Conservation (phyloP, 2,888 invertebrate species). For the Camponotus fellah region DNA sequence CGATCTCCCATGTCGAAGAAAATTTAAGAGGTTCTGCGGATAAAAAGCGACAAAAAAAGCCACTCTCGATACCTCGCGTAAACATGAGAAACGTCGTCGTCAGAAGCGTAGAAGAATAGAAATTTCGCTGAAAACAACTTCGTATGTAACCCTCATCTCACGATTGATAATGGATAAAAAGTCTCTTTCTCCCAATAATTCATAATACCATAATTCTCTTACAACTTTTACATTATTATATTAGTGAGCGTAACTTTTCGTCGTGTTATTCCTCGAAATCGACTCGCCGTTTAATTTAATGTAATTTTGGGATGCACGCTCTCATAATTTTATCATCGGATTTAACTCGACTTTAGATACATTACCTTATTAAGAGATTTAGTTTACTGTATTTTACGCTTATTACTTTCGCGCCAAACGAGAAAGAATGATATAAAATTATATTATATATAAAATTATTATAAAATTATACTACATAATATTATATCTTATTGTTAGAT, state of each 20-base stretch:
- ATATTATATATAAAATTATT: background rate
- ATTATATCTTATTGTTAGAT: background rate
- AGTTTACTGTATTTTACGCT: background rate
- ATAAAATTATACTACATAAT: background rate
- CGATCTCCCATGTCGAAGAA: slow-evolving; percentile 26
- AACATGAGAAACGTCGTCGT: slow-evolving; percentile 46
- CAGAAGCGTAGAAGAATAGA: background rate
- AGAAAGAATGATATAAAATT: background rate
- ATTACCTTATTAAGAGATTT: background rate
- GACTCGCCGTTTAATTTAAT: background rate
- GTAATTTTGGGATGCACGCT: background rate
- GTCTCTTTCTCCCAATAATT: background rate
- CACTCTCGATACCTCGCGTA: slow-evolving; percentile 1
- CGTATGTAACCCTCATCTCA: background rate
- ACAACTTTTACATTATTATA: slow-evolving; percentile 18
- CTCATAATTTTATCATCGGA: slow-evolving; percentile 12
- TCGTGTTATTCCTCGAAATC: background rate
- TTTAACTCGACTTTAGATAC: background rate
- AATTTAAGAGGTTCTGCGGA: slow-evolving; percentile 32
- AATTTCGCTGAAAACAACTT: background rate
- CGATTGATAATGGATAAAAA: slow-evolving; percentile 1
- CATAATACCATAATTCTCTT: background rate
- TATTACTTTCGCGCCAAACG: background rate
- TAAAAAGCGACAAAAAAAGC: slow-evolving; percentile 2
- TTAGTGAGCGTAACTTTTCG: background rate